Evolutionary conservation across 2,113 vertebrate genomes (phyloP).

Genomic region (Sturnus vulgaris): DNA sequence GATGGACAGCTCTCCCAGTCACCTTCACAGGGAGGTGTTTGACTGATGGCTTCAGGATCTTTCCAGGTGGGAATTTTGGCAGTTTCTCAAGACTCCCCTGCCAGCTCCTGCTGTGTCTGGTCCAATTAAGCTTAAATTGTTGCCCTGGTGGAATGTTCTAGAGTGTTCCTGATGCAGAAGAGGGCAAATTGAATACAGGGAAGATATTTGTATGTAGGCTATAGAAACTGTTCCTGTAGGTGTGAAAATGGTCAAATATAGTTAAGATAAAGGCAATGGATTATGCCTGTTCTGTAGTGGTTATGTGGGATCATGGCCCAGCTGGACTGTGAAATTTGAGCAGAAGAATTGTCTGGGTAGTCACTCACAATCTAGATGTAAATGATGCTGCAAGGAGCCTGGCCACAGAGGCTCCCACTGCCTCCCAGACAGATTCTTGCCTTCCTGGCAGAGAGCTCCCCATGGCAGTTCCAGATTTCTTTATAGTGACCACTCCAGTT

Average conservation of each 20-base stretch:
- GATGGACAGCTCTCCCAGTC: background rate
- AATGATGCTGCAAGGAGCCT: background rate
- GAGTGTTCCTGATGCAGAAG: background rate
- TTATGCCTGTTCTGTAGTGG: background rate
- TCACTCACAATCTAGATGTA: background rate
- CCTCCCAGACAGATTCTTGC: background rate
- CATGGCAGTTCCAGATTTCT: background rate
- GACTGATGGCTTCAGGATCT: background rate
- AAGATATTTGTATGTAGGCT: background rate
- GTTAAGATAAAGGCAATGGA: background rate
- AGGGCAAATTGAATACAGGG: background rate
- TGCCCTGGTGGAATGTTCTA: background rate
- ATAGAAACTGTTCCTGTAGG: background rate
- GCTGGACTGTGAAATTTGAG: background rate
- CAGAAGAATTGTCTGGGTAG: background rate
- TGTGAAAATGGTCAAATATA: background rate
- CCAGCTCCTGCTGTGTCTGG: background rate
- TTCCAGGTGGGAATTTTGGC: background rate
- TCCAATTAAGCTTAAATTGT: background rate
- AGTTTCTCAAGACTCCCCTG: accelerated
- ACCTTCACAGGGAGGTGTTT: background rate
- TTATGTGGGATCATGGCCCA: background rate
- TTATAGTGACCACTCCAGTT: background rate
- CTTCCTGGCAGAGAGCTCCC: background rate
- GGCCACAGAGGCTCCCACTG: background rate